phyloP scores from a whole-genome alignment of 2,797 vertebrate species.

The Pampus argenteus region DNA sequence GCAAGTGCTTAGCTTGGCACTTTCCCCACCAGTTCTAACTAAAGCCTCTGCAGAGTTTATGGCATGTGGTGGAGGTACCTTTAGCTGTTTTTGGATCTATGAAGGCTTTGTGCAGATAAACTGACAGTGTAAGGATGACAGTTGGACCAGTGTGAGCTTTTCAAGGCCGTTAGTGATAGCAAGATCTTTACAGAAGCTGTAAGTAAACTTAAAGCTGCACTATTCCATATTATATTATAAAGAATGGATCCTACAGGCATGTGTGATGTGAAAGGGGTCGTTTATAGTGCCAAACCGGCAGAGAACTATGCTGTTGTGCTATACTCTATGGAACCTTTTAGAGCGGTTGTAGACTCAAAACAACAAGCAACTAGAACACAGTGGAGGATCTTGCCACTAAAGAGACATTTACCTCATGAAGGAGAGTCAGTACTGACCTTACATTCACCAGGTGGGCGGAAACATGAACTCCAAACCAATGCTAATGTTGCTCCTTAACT shows the following conservation, averaged over 20 bases:
- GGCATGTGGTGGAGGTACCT: slow-evolving; percentile 26
- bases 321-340: no score
- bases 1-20: slow-evolving; percentile 64
- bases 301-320: no score
- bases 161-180: slow-evolving; percentile 2
- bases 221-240: not conserved
- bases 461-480: no score
- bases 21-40: slow-evolving; percentile 59
- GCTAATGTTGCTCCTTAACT: no score
- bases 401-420: no score
- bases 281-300: no score
- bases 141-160: slow-evolving; percentile 2
- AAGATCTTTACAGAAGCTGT: not conserved
- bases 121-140: not conserved
- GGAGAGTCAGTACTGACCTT: no score
- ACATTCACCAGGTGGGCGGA: no score
- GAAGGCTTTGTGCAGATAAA: slow-evolving; percentile 52
- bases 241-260: not conserved
- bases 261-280: not conserved
- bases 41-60: slow-evolving; percentile 51
- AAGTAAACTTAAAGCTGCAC: not conserved
- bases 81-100: slow-evolving; percentile 51
- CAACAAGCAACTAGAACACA: no score
- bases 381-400: no score
- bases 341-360: no score